These are phyloP conservation scores for Leucoptera coffeella DNA, from an alignment of 2,888 invertebrate species.

Conservation along the genomic window DNA sequence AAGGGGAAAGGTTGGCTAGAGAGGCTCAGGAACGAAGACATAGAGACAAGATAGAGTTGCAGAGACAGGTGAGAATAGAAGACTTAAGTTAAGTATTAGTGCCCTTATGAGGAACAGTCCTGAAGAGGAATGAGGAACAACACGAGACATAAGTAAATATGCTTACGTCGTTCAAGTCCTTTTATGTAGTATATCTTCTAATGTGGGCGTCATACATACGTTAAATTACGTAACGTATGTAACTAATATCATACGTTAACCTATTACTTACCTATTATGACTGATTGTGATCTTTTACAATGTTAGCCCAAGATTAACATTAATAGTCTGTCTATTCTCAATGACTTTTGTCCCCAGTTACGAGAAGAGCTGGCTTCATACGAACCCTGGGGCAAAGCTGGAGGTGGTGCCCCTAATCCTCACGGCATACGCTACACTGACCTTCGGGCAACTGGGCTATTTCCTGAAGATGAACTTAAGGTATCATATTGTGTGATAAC, in stretches of 20 bases:
- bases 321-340: slow-evolving; percentile 6
- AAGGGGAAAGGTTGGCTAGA: slow-evolving; percentile 28
- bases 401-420: slow-evolving; percentile 66
- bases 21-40: slow-evolving; percentile 18
- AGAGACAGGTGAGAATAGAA: slow-evolving; percentile 17
- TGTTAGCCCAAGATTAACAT: not conserved
- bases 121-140: no score
- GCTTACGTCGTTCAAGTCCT: no score
- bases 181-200: no score
- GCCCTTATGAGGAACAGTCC: no score
- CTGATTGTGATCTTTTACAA: not conserved
- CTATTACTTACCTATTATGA: not conserved
- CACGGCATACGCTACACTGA: slow-evolving; percentile 61
- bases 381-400: slow-evolving; percentile 74
- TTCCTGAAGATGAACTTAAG: slow-evolving; percentile 54
- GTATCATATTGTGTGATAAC: slow-evolving; percentile 13
- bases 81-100: no score
- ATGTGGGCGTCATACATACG: no score
- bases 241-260: no score
- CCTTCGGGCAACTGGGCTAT: slow-evolving; percentile 59
- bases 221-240: no score
- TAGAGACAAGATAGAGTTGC: slow-evolving; percentile 21
- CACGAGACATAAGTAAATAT: no score
- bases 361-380: slow-evolving; percentile 65
- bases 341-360: slow-evolving; percentile 26